Conservation (phyloP, 1,140 invertebrate genomes). For the Bilobella aurantiaca region DNA sequence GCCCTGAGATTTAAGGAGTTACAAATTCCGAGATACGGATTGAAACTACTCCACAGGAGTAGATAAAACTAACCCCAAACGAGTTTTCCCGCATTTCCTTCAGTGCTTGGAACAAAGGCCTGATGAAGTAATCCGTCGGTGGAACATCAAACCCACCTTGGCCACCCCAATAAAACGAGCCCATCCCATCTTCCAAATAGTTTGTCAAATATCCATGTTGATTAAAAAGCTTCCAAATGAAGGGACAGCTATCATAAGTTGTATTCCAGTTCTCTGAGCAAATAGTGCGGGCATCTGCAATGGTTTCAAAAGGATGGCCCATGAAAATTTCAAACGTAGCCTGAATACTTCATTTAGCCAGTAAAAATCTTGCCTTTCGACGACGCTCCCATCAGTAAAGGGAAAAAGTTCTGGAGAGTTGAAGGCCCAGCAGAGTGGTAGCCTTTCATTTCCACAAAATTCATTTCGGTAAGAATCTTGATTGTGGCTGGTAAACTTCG, state of each 20-base stretch:
- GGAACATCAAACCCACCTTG: constrained; percentile 41
- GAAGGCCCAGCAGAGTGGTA: background rate
- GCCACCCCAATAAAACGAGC: constrained; percentile 44
- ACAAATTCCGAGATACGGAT: no score
- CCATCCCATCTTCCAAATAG: constrained; percentile 44
- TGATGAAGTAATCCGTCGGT: constrained; percentile 43
- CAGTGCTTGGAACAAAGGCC: constrained; percentile 44
- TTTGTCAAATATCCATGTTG: constrained; percentile 43
- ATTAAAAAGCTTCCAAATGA: constrained; percentile 46
- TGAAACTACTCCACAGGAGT: no score
- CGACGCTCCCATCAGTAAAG: background rate
- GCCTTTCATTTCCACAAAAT: constrained; percentile 7
- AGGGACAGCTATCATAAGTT: constrained; percentile 37
- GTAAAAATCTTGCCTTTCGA: no score
- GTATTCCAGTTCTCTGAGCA: constrained; percentile 30
- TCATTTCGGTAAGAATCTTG: background rate
- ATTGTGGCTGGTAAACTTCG: constrained; percentile 6
- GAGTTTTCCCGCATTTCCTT: constrained; percentile 19
- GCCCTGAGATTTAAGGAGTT: no score
- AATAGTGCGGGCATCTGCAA: constrained; percentile 13
- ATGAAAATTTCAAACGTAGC: no score
- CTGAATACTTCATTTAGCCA: no score
- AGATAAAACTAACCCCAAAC: no score
- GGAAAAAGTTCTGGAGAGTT: background rate
- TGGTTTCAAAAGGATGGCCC: no score